A percentile compares a stretch with the other conserved stretches of the same genome.
These are phyloP conservation scores for Beaufortia kweichowensis DNA, from an alignment of 2,113 vertebrate species.

Conservation along the genomic window DNA sequence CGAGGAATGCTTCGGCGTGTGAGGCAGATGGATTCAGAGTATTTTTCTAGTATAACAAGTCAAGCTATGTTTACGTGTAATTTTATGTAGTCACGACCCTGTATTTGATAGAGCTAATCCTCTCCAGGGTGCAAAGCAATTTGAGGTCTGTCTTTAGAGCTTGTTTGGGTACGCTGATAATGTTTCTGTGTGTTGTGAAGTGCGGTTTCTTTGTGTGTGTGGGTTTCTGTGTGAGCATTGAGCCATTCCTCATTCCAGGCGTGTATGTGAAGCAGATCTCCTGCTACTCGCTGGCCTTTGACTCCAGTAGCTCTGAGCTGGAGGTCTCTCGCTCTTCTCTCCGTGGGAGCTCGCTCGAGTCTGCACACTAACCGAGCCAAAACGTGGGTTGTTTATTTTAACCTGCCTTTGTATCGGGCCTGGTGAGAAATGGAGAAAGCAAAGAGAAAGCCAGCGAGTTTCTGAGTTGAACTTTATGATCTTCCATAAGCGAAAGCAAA, in stretches of 20 bases:
- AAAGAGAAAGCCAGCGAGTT: neutral
- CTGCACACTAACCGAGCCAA: neutral
- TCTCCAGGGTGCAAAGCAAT: neutral
- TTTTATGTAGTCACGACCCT: neutral
- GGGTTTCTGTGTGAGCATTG: neutral
- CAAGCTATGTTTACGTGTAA: neutral
- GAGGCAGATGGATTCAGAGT: neutral
- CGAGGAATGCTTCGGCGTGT: neutral
- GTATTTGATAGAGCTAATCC: neutral
- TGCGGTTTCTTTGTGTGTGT: neutral
- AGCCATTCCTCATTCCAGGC: conserved; percentile 6
- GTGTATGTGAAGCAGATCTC: conserved; percentile 26
- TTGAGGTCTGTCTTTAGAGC: conserved; percentile 5
- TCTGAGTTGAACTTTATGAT: conserved; percentile 3
- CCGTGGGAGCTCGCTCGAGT: conserved; percentile 6
- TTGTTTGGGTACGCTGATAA: conserved; percentile 2
- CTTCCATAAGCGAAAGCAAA: conserved; percentile 8
- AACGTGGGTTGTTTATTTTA: conserved; percentile 30
- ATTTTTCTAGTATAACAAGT: neutral
- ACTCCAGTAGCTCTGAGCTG: conserved; percentile 38
- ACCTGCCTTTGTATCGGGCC: conserved; percentile 2
- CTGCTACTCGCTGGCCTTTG: conserved; percentile 34
- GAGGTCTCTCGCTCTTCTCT: neutral
- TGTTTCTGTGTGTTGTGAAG: conserved; percentile 1
- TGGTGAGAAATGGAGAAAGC: neutral